phyloP scores from a whole-genome alignment of 2,113 vertebrate species.

The Ceyx cyanopectus region DNA sequence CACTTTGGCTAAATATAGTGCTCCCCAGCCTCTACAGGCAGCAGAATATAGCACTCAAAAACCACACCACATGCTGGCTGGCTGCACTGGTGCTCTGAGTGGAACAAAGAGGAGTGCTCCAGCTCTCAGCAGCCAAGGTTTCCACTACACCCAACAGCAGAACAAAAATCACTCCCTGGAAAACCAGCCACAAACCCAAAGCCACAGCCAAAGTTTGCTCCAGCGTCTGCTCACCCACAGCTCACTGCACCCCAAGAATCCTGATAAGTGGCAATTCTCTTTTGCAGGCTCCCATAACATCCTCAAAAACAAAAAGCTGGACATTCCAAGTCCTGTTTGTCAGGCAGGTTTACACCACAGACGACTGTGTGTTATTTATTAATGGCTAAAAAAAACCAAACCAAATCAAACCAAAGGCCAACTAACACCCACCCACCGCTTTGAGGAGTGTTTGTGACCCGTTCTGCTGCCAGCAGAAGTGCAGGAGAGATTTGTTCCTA shows the following conservation, averaged over 20 bases:
- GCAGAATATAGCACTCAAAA: constrained; percentile 16
- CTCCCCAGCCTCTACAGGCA: constrained; percentile 43
- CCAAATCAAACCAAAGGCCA: too few relatives aligned
- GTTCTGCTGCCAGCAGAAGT: background rate
- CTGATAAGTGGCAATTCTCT: background rate
- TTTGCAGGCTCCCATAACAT: background rate
- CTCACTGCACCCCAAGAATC: background rate
- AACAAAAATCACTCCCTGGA: constrained; percentile 3
- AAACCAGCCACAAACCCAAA: constrained; percentile 49
- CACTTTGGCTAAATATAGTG: constrained; percentile 51
- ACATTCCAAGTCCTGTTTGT: background rate
- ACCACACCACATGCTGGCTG: background rate
- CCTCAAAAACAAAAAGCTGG: background rate
- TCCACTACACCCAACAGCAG: constrained; percentile 15
- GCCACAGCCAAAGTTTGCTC: constrained; percentile 30
- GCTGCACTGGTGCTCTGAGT: constrained; percentile 45
- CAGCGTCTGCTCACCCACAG: background rate
- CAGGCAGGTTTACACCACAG: background rate
- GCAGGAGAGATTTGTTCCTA: background rate
- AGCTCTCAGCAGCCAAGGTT: constrained; percentile 20
- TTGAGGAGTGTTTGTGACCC: background rate
- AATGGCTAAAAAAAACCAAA: background rate
- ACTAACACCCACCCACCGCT: background rate
- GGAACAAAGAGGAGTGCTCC: constrained; percentile 51
- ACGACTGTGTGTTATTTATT: background rate